Evolutionary conservation across 2,888 invertebrate genomes (phyloP).

Genomic region (Catocala fraxini): DNA sequence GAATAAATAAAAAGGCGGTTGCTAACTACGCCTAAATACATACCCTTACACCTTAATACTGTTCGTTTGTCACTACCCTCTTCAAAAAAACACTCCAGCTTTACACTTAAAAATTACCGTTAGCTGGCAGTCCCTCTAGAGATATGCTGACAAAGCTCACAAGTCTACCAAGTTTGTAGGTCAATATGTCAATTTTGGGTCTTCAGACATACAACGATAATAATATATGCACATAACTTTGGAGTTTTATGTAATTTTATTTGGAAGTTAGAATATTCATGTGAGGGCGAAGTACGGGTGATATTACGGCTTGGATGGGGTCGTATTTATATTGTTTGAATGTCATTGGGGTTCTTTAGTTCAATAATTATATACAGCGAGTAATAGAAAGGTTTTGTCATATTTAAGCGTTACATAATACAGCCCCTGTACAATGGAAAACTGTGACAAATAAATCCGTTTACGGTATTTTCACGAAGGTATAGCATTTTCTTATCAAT

Average conservation of each 20-base stretch:
- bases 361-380: no score
- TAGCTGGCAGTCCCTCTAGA: background rate
- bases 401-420: no score
- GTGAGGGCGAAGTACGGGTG: background rate
- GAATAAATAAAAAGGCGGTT: no score
- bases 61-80: background rate
- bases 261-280: conserved; percentile 15
- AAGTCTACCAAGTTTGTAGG: conserved; percentile 32
- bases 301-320: background rate
- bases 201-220: conserved; percentile 20
- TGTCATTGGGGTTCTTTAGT: no score
- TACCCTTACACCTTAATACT: no score
- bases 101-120: conserved; percentile 12
- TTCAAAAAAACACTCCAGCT: conserved; percentile 4
- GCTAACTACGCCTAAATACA: no score
- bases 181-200: conserved; percentile 13
- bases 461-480: no score
- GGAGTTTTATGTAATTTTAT: conserved; percentile 29
- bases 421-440: no score
- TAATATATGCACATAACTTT: conserved; percentile 26
- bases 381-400: no score
- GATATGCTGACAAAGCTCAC: background rate
- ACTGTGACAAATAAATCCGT: no score
- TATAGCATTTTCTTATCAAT: no score
- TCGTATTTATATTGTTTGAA: no score